Evolutionary conservation across 1,140 invertebrate species (phyloP).

Genomic region (Heliothis virescens): DNA sequence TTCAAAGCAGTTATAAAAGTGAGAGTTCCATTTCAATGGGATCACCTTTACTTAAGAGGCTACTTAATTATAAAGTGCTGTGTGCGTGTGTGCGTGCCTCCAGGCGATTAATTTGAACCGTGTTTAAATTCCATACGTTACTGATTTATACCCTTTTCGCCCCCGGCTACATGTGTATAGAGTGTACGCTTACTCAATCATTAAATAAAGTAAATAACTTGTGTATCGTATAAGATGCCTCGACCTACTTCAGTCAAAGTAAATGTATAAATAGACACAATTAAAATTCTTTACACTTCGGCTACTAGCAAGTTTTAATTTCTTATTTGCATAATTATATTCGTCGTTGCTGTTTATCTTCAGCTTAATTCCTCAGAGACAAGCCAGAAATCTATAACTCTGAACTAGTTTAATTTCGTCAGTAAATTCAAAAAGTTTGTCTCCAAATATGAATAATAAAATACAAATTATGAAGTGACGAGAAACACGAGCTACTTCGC

Average conservation of each 20-base stretch:
- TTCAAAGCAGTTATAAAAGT: neutral
- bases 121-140: slow-evolving; percentile 2
- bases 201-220: neutral
- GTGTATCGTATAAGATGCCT: neutral
- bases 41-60: slow-evolving; percentile 21
- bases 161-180: neutral
- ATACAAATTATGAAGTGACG: slow-evolving; percentile 35
- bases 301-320: too few species aligned
- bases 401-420: slow-evolving; percentile 31
- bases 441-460: slow-evolving; percentile 40
- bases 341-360: neutral
- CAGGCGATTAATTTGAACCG: slow-evolving; percentile 13
- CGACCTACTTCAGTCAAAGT: too few species aligned
- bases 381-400: neutral
- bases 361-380: slow-evolving; percentile 7
- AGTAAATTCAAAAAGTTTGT: slow-evolving; percentile 30
- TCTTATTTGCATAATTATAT: neutral
- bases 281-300: neutral
- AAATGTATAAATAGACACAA: neutral
- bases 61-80: slow-evolving; percentile 21
- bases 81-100: slow-evolving; percentile 16
- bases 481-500: slow-evolving; percentile 24
- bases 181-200: neutral
- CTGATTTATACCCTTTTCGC: slow-evolving; percentile 8
- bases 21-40: slow-evolving; percentile 2